Evolutionary conservation across 2,113 vertebrate genomes (phyloP).

Genomic region (Halichoerus grypus): DNA sequence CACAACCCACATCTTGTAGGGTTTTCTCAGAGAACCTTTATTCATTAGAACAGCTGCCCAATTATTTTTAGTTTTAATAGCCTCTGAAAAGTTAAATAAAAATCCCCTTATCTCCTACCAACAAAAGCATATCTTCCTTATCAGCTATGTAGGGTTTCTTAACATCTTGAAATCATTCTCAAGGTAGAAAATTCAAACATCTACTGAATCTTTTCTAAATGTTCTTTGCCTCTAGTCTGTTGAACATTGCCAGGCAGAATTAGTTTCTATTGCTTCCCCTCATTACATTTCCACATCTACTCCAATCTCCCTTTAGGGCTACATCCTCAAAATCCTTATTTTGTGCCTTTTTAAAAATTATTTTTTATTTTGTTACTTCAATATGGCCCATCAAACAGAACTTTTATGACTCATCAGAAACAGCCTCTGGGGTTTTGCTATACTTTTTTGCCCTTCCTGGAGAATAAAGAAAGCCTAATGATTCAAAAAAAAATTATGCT

Average conservation of each 20-base stretch:
- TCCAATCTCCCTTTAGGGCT: neutral
- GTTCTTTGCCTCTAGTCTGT: neutral
- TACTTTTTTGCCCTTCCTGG: neutral
- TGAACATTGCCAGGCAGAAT: neutral
- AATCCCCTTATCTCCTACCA: neutral
- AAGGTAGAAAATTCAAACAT: neutral
- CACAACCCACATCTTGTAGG: neutral
- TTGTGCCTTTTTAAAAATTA: neutral
- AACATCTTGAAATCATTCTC: slow-evolving; percentile 17
- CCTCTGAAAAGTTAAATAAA: neutral
- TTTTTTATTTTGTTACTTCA: neutral
- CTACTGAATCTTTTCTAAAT: neutral
- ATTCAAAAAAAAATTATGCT: neutral
- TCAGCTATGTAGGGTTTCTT: neutral
- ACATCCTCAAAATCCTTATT: neutral
- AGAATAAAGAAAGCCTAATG: neutral
- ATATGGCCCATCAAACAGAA: neutral
- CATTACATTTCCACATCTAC: neutral
- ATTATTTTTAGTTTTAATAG: neutral
- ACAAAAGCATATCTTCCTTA: neutral
- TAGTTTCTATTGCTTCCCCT: neutral
- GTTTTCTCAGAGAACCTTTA: neutral
- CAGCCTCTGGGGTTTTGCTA: neutral
- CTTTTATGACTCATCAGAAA: neutral
- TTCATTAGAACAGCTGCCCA: neutral